Conservation (phyloP, 1,140 invertebrate genomes). For the Globodera ellingtonae region DNA sequence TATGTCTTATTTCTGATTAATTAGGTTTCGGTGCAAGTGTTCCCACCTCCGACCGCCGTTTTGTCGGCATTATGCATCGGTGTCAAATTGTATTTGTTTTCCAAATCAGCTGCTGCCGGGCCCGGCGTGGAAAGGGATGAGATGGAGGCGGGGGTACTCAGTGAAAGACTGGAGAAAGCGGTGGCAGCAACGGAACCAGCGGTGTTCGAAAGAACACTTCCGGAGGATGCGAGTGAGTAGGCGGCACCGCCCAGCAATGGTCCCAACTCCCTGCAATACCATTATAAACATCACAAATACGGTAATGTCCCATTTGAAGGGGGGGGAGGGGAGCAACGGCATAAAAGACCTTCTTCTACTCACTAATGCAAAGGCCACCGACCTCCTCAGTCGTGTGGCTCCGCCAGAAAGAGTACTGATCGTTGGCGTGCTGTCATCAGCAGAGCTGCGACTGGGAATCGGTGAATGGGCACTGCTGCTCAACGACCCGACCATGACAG, state of each 20-base stretch:
- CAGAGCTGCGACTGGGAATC: constrained; percentile 2
- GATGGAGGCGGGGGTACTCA: neutral
- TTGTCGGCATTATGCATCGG: neutral
- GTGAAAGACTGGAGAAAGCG: constrained; percentile 29
- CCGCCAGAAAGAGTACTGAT: constrained; percentile 26
- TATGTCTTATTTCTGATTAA: too few relatives aligned
- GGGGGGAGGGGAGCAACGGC: too few relatives aligned
- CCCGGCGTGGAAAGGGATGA: neutral
- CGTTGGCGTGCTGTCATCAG: constrained; percentile 26
- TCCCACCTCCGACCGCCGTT: neutral
- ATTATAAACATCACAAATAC: too few relatives aligned
- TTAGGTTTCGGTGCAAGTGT: too few relatives aligned
- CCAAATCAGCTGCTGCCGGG: neutral
- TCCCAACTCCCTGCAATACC: constrained; percentile 3
- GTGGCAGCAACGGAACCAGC: constrained; percentile 7
- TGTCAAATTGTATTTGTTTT: constrained; percentile 1
- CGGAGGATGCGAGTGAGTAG: constrained; percentile 9
- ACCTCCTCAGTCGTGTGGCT: neutral
- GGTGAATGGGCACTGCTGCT: neutral
- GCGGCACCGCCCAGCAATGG: constrained; percentile 14
- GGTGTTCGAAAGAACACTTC: constrained; percentile 7
- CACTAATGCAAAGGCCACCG: neutral
- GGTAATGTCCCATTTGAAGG: too few relatives aligned
- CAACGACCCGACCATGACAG: neutral
- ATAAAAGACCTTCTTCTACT: neutral